Evolutionary conservation across 64 coral and sea anemone species (phyloP), one percentile per base, ranked within the genome.

Genomic region (Exaiptasia diaphana): DNA sequence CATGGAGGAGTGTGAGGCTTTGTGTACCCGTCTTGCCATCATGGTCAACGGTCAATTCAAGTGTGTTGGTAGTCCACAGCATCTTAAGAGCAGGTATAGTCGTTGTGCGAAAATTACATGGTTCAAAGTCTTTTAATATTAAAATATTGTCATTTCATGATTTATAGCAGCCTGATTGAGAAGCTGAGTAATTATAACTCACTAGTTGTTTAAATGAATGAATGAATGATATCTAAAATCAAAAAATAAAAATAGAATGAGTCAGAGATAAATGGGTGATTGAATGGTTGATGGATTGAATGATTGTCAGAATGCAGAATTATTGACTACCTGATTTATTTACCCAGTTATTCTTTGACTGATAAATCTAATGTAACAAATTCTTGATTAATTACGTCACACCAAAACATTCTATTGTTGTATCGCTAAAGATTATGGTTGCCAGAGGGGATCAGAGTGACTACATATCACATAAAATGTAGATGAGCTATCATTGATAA

Each of bases 1-100:
- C 72, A 97, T 97, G 93, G 93, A 97, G 50, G 93, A 97, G 43
- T 97, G 93, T 55, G 93, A 97, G 76, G 93, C 88, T 18, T 65
- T 97, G 42, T 97, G 93, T 40, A 97, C 93, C 34, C 50, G 89
- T 56, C 72, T 97, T 21, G 93, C 93, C 2, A 97, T 97, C 67
- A 97, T 97, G 93, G 93, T 97, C 69, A 97, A 97, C 28, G 93
- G 93, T 57, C 83, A 97, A 45, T 97, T 97, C 61, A 97, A 97
- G 74, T 97, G 93, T 48, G 56, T 97, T 2, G 93, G 93, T 10
- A 82, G 88, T 42, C 87, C 73, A 34, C 93, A 97, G 21, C 93
- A 91, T 53, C 93, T 97, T 26, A 97, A 97, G 88, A 97, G 93
- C 88, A 96, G 86, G 93, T 96, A 41, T 55, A 74, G 14, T 25